Conservation (phyloP, 2,888 invertebrate genomes). For the Torymus tubicola region DNA sequence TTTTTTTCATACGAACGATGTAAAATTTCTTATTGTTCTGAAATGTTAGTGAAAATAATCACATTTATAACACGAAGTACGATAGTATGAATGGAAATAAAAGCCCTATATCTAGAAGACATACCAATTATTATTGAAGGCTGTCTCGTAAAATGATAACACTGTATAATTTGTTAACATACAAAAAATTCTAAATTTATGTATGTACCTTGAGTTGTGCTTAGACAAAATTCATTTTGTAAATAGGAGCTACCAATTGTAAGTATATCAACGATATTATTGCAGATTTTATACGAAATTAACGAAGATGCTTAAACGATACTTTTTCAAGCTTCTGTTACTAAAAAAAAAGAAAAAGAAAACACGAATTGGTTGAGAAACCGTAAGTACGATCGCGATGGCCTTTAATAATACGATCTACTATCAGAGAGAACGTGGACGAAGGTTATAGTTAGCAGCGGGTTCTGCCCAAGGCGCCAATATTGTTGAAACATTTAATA, state of each 20-base stretch:
- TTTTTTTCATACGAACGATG: conserved; percentile 1
- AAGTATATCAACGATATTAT: background rate
- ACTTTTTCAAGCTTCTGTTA: background rate
- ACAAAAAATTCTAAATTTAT: conserved; percentile 19
- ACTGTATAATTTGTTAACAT: conserved; percentile 28
- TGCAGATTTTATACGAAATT: conserved; percentile 36
- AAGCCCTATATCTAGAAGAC: conserved; percentile 40
- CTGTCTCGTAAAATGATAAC: conserved; percentile 41
- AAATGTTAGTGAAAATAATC: conserved; percentile 39
- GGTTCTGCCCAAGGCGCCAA: conserved; percentile 67
- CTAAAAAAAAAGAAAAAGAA: background rate
- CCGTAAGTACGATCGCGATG: conserved; percentile 45
- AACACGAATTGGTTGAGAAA: conserved; percentile 13
- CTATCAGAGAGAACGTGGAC: conserved; percentile 52
- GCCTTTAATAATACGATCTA: conserved; percentile 59
- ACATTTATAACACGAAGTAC: conserved; percentile 39
- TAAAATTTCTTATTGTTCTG: background rate
- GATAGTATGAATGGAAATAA: conserved; percentile 44
- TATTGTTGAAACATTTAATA: conserved; percentile 70
- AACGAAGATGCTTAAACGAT: conserved; percentile 5
- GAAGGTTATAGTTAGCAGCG: conserved; percentile 63
- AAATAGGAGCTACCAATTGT: conserved; percentile 39
- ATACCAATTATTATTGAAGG: conserved; percentile 52
- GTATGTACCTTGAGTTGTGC: conserved; percentile 3
- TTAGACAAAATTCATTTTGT: conserved; percentile 45